A percentile compares a stretch with the other conserved stretches of the same genome.
phyloP scores from a whole-genome alignment of 2,888 invertebrate genomes.

The Eupithecia inturbata region DNA sequence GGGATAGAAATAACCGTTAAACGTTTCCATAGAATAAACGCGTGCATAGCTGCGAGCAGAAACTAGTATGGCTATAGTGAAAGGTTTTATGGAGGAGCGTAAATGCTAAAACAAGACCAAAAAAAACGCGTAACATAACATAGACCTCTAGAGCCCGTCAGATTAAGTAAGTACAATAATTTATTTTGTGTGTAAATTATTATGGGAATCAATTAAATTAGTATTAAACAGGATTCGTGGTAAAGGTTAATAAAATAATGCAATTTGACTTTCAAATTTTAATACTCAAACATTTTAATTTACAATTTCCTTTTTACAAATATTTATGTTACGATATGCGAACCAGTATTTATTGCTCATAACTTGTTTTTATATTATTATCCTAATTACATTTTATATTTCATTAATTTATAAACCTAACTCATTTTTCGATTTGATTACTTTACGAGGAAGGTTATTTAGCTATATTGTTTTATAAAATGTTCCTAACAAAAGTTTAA shows the following conservation, averaged over 20 bases:
- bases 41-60: too few relatives aligned
- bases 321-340: slow-evolving; percentile 72
- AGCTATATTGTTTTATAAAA: background rate
- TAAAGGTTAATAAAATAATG: slow-evolving; percentile 5
- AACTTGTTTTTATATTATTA: background rate
- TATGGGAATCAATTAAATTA: too few relatives aligned
- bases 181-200: background rate
- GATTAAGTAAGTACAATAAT: background rate
- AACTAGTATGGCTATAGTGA: too few relatives aligned
- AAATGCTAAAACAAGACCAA: too few relatives aligned
- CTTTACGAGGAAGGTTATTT: background rate
- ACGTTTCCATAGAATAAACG: too few relatives aligned
- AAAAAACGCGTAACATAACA: too few relatives aligned
- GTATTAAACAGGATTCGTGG: background rate
- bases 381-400: background rate
- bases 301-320: slow-evolving; percentile 66
- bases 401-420: background rate
- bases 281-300: slow-evolving; percentile 72
- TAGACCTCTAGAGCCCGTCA: too few relatives aligned
- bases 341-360: slow-evolving; percentile 70
- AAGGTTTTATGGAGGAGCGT: too few relatives aligned
- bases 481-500: background rate
- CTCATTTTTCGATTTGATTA: background rate
- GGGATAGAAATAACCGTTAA: too few relatives aligned
- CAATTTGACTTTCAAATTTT: slow-evolving; percentile 48